Evolutionary conservation across 35 echinoderm and acorn worm genomes (phyloP).

Genomic region (Lytechinus pictus): DNA sequence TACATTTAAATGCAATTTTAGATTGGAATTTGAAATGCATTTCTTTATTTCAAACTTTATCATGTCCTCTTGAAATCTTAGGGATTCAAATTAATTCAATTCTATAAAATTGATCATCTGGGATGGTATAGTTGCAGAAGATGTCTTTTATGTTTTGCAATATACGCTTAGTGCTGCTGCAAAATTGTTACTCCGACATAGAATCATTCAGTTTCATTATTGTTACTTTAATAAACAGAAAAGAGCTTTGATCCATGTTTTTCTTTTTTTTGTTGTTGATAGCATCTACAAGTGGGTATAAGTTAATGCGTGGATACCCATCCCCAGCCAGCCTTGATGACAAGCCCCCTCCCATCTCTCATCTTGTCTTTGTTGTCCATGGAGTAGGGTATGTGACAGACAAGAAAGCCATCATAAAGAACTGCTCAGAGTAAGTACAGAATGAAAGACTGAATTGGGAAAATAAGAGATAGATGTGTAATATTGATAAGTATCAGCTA

Average conservation of each 20-base stretch:
- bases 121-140: no score
- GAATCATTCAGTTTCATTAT: no score
- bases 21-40: no score
- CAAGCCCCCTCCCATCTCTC: constrained; percentile 94
- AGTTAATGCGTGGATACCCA: constrained; percentile 78
- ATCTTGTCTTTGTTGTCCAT: constrained; percentile 98
- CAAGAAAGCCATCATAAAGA: constrained; percentile 78
- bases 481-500: no score
- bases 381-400: constrained; percentile 96
- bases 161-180: no score
- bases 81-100: no score
- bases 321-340: constrained; percentile 79
- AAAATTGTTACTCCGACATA: no score
- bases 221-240: not conserved
- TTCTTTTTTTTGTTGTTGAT: not conserved
- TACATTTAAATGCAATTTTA: not conserved
- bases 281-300: constrained; percentile 96
- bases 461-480: not conserved
- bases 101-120: no score
- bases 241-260: not conserved
- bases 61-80: no score
- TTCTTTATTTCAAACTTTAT: no score
- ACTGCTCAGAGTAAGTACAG: constrained; percentile 85
- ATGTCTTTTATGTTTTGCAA: no score
- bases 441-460: not conserved